phyloP scores from a whole-genome alignment of 1,140 invertebrate genomes.

The Sarcophaga peregrina region DNA sequence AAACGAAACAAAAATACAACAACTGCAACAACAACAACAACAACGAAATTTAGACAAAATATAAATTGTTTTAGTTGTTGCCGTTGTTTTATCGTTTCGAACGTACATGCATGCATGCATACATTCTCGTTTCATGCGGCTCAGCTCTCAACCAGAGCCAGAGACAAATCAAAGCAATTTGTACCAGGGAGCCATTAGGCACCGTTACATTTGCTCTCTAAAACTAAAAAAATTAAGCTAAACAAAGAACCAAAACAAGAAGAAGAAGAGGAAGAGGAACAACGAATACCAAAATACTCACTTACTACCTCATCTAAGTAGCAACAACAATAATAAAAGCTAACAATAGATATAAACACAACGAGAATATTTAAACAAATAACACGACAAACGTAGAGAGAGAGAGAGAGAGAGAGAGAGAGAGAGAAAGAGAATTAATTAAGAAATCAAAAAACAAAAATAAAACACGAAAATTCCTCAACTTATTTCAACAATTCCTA shows the following conservation, averaged over 20 bases:
- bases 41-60: not conserved
- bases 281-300: not conserved
- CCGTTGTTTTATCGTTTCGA: too few species aligned
- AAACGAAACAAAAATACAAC: not conserved
- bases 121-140: too few species aligned
- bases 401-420: not conserved
- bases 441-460: constrained; percentile 23
- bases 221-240: not conserved
- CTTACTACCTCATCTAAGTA: not conserved
- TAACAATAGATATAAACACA: not conserved
- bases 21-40: constrained; percentile 11
- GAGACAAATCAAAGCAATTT: constrained; percentile 29
- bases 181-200: constrained; percentile 35
- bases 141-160: not conserved
- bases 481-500: too few species aligned
- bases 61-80: too few species aligned
- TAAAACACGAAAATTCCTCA: not conserved
- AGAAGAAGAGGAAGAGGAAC: not conserved
- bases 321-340: not conserved
- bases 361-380: not conserved
- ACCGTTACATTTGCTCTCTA: constrained; percentile 5
- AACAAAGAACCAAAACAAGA: not conserved
- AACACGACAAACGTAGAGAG: constrained; percentile 14
- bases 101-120: too few species aligned
- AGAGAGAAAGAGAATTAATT: not conserved